phyloP scores from a whole-genome alignment of 2,797 vertebrate genomes.

The Australoheros facetus region DNA sequence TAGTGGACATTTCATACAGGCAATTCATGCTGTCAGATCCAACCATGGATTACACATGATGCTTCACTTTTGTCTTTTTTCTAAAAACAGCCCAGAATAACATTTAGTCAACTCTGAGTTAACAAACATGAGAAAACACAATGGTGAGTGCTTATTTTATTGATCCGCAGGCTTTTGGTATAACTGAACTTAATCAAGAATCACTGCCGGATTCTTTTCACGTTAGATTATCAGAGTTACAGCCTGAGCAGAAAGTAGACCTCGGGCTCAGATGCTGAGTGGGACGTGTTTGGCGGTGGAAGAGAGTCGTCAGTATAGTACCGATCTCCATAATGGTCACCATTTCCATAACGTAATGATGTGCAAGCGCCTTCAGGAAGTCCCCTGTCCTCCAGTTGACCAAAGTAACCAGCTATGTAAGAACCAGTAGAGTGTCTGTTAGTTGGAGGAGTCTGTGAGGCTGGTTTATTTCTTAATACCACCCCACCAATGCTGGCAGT shows the following conservation, averaged over 20 bases:
- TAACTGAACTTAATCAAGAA: constrained; percentile 32
- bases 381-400: constrained; percentile 85
- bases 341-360: constrained; percentile 73
- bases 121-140: constrained; percentile 31
- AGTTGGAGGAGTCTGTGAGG: constrained; percentile 69
- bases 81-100: constrained; percentile 41
- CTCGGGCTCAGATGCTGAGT: constrained; percentile 88
- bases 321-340: constrained; percentile 80
- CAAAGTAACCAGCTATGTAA: constrained; percentile 90
- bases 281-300: constrained; percentile 73
- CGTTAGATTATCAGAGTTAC: constrained; percentile 70
- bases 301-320: constrained; percentile 74
- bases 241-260: constrained; percentile 96
- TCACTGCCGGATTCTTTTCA: constrained; percentile 15
- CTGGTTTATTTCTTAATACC: constrained; percentile 85
- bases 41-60: constrained; percentile 51
- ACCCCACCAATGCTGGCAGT: constrained; percentile 72
- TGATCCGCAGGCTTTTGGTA: constrained; percentile 41
- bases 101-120: constrained; percentile 10
- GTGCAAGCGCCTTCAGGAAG: constrained; percentile 91
- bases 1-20: constrained; percentile 64
- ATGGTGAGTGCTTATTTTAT: constrained; percentile 17
- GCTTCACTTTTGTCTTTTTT: constrained; percentile 48
- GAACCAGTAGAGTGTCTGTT: constrained; percentile 97
- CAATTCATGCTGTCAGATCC: constrained; percentile 68